phyloP scores from a whole-genome alignment of 2,888 invertebrate species.

The Agrotis segetum region DNA sequence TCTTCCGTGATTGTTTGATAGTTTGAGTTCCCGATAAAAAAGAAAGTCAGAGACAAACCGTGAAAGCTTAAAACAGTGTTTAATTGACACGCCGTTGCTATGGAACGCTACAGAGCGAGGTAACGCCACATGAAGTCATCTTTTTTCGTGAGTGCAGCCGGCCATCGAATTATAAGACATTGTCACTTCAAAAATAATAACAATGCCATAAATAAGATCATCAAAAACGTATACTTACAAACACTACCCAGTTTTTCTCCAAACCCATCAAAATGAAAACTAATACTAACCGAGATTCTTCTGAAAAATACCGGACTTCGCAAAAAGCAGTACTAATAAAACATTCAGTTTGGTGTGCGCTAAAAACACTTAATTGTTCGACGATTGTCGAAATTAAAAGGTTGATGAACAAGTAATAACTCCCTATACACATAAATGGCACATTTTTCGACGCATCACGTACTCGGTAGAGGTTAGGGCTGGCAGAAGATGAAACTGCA shows the following conservation, averaged over 20 bases:
- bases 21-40: no score
- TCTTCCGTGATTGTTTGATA: no score
- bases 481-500: conserved; percentile 6
- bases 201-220: no score
- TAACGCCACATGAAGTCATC: no score
- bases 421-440: conserved; percentile 66
- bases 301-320: conserved; percentile 40
- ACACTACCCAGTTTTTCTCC: conserved; percentile 24
- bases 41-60: no score
- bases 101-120: no score
- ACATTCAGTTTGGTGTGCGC: conserved; percentile 46
- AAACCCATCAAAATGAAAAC: conserved; percentile 46
- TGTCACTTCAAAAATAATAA: no score
- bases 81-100: no score
- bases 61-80: no score
- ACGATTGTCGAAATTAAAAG: conserved; percentile 68
- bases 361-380: conserved; percentile 65
- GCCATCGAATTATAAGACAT: no score
- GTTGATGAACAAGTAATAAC: conserved; percentile 68
- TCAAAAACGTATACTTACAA: no score
- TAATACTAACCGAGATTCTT: conserved; percentile 53
- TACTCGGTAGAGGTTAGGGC: conserved; percentile 62
- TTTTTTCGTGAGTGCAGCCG: no score
- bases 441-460: conserved; percentile 77
- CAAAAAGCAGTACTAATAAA: conserved; percentile 59